Percentiles rank a stretch among this genome's conserved stretches.
These are phyloP conservation scores for Pteria penguin DNA, from an alignment of 2,888 invertebrate species.

Conservation along the genomic window DNA sequence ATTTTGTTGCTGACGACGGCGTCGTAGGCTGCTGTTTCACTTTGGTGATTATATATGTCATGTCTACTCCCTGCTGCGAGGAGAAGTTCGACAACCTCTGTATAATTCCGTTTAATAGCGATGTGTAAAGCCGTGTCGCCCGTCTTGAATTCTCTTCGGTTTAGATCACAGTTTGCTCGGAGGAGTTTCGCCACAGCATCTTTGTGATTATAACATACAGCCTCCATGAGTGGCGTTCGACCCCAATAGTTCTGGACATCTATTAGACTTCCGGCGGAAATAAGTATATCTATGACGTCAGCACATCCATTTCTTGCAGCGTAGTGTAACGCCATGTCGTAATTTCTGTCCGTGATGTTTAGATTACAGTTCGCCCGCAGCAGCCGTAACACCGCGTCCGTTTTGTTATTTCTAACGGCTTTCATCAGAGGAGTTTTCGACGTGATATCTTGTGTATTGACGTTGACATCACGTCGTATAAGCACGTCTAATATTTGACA, in stretches of 20 bases:
- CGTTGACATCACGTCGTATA: conserved; percentile 75
- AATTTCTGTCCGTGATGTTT: conserved; percentile 78
- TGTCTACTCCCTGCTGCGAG: conserved; percentile 76
- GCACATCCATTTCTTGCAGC: conserved; percentile 78
- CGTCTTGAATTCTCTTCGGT: conserved; percentile 78
- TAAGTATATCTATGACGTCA: conserved; percentile 76
- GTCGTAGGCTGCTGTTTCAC: conserved; percentile 78
- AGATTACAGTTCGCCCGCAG: conserved; percentile 74
- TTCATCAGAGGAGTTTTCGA: conserved; percentile 80
- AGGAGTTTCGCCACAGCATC: conserved; percentile 76
- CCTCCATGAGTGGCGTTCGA: conserved; percentile 79
- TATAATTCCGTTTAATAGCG: conserved; percentile 79
- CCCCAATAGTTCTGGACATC: conserved; percentile 80
- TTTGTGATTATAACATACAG: conserved; percentile 79
- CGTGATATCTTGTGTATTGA: conserved; percentile 79
- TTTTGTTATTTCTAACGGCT: conserved; percentile 79
- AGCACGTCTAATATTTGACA: conserved; percentile 77
- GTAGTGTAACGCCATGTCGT: conserved; percentile 79
- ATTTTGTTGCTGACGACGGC: conserved; percentile 78
- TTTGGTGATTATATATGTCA: conserved; percentile 79
- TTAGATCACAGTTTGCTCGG: conserved; percentile 75
- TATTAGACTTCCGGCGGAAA: conserved; percentile 76
- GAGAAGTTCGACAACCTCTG: conserved; percentile 75
- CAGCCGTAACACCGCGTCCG: conserved; percentile 76
- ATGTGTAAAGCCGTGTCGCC: conserved; percentile 79